Percentiles rank a stretch among this genome's conserved stretches.
phyloP scores from a whole-genome alignment of 2,888 invertebrate genomes.

The Fragum sueziense region DNA sequence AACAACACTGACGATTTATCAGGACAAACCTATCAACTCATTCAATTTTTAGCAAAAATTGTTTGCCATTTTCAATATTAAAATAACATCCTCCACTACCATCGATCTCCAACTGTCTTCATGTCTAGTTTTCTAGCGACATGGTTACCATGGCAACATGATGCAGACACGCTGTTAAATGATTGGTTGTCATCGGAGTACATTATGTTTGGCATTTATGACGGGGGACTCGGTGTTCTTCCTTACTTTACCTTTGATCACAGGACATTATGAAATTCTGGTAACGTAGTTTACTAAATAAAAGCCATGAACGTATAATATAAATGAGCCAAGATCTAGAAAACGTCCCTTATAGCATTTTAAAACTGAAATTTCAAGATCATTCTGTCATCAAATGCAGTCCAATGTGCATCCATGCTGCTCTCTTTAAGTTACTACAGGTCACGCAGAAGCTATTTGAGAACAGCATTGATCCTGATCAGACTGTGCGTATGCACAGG shows the following conservation, averaged over 20 bases:
- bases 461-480: not conserved
- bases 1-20: too few species aligned
- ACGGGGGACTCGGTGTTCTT: not conserved
- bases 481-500: too few species aligned
- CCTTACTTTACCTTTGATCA: not conserved
- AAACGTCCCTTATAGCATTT: too few species aligned
- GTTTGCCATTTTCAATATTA: constrained; percentile 14
- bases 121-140: constrained; percentile 19
- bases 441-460: not conserved
- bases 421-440: not conserved
- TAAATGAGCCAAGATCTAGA: too few species aligned
- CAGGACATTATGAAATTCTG: too few species aligned
- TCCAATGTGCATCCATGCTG: not conserved
- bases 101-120: constrained; percentile 18
- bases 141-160: constrained; percentile 9
- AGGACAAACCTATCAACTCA: too few species aligned
- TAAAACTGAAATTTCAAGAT: too few species aligned
- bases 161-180: constrained; percentile 11
- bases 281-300: too few species aligned
- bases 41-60: too few species aligned
- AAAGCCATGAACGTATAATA: too few species aligned
- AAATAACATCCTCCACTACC: not conserved
- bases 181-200: constrained; percentile 1
- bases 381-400: too few species aligned
- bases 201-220: constrained; percentile 4